Conservation (phyloP, 2,797 vertebrate genomes). For the Hippocampus kuda region DNA sequence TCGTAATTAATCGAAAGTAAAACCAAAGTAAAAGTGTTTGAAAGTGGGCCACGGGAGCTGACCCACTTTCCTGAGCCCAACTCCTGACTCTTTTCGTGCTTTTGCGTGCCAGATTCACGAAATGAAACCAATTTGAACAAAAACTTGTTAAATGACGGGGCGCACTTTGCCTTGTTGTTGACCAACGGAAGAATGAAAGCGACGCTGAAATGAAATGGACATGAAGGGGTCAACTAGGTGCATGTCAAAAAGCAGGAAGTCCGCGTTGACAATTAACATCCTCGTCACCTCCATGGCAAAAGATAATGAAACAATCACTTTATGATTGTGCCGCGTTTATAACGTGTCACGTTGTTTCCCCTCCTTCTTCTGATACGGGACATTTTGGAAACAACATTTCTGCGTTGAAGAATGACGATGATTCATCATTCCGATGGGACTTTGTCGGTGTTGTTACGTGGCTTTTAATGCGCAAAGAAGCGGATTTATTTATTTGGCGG, state of each 20-base stretch:
- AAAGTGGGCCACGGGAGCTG: not conserved
- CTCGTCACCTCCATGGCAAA: not conserved
- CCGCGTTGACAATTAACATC: not conserved
- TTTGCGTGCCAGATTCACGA: not conserved
- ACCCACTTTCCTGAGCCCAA: not conserved
- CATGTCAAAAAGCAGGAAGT: not conserved
- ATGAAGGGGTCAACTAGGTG: not conserved
- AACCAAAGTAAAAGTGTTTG: not conserved
- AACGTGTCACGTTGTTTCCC: not conserved
- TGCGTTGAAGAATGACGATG: not conserved
- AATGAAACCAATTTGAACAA: not conserved
- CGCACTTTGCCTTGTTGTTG: not conserved
- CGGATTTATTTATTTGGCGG: slow-evolving; percentile 1
- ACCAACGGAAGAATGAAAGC: not conserved
- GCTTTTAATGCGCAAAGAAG: not conserved
- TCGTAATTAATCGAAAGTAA: slow-evolving; percentile 1
- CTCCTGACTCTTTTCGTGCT: not conserved
- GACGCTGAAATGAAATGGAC: not conserved
- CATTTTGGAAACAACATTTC: not conserved
- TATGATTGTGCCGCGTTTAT: not conserved
- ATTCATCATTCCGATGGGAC: not conserved
- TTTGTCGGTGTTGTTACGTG: not conserved
- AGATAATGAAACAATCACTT: not conserved
- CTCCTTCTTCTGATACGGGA: not conserved
- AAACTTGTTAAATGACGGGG: not conserved